These are phyloP conservation scores for Cantharis lateralis DNA, from an alignment of 2,888 invertebrate species.

Conservation along the genomic window DNA sequence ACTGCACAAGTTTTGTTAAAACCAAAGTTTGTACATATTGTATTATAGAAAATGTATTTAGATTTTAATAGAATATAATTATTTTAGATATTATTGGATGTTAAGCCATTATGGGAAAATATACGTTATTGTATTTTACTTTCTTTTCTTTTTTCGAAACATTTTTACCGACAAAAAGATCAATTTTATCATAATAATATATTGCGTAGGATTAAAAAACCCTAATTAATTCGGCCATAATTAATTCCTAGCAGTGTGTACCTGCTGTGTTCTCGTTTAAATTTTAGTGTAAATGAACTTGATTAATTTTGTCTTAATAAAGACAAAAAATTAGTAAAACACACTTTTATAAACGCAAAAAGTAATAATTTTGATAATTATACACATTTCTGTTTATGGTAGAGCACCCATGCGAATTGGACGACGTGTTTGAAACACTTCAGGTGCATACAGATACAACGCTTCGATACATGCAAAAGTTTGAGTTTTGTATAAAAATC, in stretches of 20 bases:
- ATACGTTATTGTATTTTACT: conserved; percentile 5
- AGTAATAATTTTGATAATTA: conserved; percentile 36
- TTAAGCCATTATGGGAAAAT: conserved; percentile 18
- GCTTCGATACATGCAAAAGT: conserved; percentile 3
- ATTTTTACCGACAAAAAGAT: not conserved
- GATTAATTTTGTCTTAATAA: conserved; percentile 16
- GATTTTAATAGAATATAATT: conserved; percentile 9
- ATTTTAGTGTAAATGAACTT: conserved; percentile 11
- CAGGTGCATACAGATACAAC: conserved; percentile 32
- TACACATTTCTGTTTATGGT: conserved; percentile 34
- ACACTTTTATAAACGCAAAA: conserved; percentile 22
- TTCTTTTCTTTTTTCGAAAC: not conserved
- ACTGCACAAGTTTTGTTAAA: conserved; percentile 39
- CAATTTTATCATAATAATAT: not conserved
- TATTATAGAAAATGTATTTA: conserved; percentile 42
- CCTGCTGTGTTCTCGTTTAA: not conserved
- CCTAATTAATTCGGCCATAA: not conserved
- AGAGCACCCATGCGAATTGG: conserved; percentile 32
- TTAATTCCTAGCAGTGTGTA: not conserved
- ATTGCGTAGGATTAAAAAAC: not conserved
- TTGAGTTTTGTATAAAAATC: not conserved
- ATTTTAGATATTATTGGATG: conserved; percentile 37
- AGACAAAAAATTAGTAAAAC: conserved; percentile 22
- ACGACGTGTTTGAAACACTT: conserved; percentile 34
- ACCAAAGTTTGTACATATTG: conserved; percentile 55